These are phyloP conservation scores for Dendroctonus ponderosae DNA, from an alignment of 1,140 invertebrate species.

Conservation along the genomic window DNA sequence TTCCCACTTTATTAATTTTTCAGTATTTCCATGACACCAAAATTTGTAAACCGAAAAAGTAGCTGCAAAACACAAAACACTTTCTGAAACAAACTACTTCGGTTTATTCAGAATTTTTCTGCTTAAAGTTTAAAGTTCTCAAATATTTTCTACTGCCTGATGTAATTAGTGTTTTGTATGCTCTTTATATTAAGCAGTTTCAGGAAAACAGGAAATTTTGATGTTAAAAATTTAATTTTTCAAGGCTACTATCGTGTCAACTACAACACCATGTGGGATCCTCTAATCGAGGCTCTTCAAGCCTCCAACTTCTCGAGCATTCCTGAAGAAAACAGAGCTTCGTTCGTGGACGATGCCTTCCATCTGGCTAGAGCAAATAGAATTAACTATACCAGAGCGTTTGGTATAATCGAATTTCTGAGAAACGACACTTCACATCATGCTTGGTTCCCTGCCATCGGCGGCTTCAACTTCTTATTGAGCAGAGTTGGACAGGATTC, in stretches of 20 bases:
- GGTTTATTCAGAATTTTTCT: too few relatives aligned
- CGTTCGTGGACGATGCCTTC: conserved; percentile 77
- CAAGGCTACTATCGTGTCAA: conserved; percentile 77
- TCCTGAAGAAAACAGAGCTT: conserved; percentile 71
- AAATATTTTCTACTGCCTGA: too few relatives aligned
- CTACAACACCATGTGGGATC: conserved; percentile 72
- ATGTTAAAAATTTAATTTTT: conserved; percentile 6
- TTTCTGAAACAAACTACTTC: too few relatives aligned
- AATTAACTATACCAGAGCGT: conserved; percentile 53
- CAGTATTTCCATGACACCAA: too few relatives aligned
- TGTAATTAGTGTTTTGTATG: too few relatives aligned
- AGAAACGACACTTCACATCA: conserved; percentile 61
- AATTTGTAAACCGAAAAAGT: too few relatives aligned
- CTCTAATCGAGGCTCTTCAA: conserved; percentile 56
- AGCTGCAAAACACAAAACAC: too few relatives aligned
- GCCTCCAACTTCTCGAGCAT: conserved; percentile 56
- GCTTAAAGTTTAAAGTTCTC: too few relatives aligned
- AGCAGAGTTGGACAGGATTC: conserved; percentile 27
- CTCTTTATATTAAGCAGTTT: too few relatives aligned
- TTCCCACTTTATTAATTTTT: too few relatives aligned
- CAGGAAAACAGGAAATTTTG: too few relatives aligned
- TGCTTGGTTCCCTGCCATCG: conserved; percentile 64
- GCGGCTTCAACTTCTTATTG: conserved; percentile 55
- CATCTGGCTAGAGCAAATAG: conserved; percentile 56
- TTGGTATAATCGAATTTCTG: conserved; percentile 61